Base-by-base conservation (phyloP, 2,797 vertebrate species). In the Thaleichthys pacificus region DNA sequence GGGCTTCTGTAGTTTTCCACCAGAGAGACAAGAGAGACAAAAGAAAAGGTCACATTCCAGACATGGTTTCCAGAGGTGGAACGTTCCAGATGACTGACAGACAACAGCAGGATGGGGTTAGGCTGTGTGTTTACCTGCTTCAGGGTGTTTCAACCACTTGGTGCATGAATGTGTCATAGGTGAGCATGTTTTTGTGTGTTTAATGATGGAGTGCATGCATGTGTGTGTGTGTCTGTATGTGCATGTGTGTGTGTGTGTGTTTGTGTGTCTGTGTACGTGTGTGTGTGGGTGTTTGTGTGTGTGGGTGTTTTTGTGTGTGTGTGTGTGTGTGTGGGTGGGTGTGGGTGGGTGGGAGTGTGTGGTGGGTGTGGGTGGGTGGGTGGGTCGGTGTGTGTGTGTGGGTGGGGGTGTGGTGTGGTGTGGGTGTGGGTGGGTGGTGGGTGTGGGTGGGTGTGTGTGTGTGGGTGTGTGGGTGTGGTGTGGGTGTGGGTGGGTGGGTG, bases 1-100 rank as follows among this genome's bases (percentile, higher is more conserved):
- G 8, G 61, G 77, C 79, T 71, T 12, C 86, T 90, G 76, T 28
- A 66, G 1, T 61, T 63, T 73, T 71, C 38, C 75, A 76, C 11
- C 3, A 11, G 61, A 28, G 47, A 68, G 38, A 6, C n/a, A 69
- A 17, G 6, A 30, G 54, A 68, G 17, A 38, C 28, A 68, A 35
- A 68, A 28, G 11, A 58, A 66, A 58, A 56, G 11, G 5, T 68
- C 9, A 56, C n/a, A 58, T 57, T 68, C n/a, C 30, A 14, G 3
- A 30, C 65, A 47, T 12, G 5, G 30, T 17, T 14, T 66, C 14
- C 14, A 26, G 21, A 8, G 42, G 21, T 51, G 9, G 7, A 49
- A 26, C 47, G 21, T 12, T 1, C 38, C 8, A 38, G 9, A 11
- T 11, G 38, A 42, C 2, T 9, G 38, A 7, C 38, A 12, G 11